Base-by-base conservation (phyloP, 2,888 invertebrate genomes). In the Lepetodrilus schrolli region DNA sequence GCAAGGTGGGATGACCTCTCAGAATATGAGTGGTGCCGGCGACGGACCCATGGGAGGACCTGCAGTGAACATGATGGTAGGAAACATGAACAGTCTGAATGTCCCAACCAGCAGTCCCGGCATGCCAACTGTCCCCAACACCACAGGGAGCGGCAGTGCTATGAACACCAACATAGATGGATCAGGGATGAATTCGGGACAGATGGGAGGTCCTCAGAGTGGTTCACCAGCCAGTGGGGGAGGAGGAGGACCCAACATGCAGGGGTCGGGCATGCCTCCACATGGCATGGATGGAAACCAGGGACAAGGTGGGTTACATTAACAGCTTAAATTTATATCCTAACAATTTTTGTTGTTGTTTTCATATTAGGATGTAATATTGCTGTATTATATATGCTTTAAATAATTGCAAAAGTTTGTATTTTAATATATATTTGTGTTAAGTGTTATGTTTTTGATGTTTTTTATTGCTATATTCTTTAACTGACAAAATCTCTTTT, bases 31-130 rank as follows among this genome's bases (percentile, higher is more conserved):
- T 10, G 71, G 72, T 17, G 30, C 80, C 73, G 43, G 65, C 51
- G 66, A 34, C 30, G 78, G 78, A 36, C 81, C 82, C 26, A 83
- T 83, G 82, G 83, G 83, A n/a, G 83, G 83, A 50, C 84, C 83
- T 20, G 79, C 80, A 50, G 83, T 83, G 82, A 81, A 82, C 38
- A 75, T 79, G 13, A 81, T 30, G 37, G n/a, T n/a, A n/a, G 66
- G 80, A 10, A 73, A 50, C 51, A 78, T 76, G 76, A 73, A 58
- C 23, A 13, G 34, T 76, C 75, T 50, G 74, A 74, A 20, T 74
- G 23, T 30, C 17, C 43, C 36, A 36, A 20, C 49, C 8, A 38
- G 66, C 20, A 43, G 43, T 20, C 10, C 17, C n/a, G 43, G 43
- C 0, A 17, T 26, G 13, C 30, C 58, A 8, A 13, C 17, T 10